Conservation (phyloP, 2,113 vertebrate species). For the Anthoscopus minutus region DNA sequence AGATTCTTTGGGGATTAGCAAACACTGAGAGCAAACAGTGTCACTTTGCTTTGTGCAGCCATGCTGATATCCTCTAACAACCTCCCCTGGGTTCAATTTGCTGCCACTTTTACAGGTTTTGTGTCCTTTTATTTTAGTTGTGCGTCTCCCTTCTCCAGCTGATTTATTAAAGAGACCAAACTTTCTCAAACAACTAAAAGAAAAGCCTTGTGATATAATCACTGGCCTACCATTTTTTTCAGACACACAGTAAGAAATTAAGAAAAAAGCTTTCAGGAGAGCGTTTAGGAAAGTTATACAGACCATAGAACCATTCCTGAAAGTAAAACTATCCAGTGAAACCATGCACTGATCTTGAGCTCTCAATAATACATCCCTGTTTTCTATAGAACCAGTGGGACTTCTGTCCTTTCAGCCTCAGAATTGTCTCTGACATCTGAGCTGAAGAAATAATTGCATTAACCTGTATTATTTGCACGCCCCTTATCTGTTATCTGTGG, state of each 20-base stretch:
- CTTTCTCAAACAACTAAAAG: not conserved
- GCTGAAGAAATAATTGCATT: not conserved
- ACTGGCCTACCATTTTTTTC: not conserved
- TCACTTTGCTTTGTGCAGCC: conserved; percentile 11
- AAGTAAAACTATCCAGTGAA: not conserved
- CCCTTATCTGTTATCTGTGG: not conserved
- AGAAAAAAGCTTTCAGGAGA: not conserved
- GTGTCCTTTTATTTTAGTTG: not conserved
- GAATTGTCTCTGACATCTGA: not conserved
- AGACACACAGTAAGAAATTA: not conserved
- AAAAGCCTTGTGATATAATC: not conserved
- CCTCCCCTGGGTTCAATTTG: conserved; percentile 27
- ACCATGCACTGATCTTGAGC: not conserved
- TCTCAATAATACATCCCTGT: not conserved
- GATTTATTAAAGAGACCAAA: not conserved
- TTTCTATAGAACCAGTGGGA: not conserved
- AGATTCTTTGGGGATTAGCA: not conserved
- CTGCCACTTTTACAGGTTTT: not conserved
- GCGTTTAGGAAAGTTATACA: not conserved
- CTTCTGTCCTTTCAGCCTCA: not conserved
- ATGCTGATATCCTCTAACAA: not conserved
- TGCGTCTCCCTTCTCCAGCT: not conserved
- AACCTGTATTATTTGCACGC: not conserved
- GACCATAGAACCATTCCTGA: not conserved
- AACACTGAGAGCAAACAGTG: not conserved